These are phyloP conservation scores for Nylanderia fulva DNA, from an alignment of 1,140 invertebrate genomes.

Conservation along the genomic window DNA sequence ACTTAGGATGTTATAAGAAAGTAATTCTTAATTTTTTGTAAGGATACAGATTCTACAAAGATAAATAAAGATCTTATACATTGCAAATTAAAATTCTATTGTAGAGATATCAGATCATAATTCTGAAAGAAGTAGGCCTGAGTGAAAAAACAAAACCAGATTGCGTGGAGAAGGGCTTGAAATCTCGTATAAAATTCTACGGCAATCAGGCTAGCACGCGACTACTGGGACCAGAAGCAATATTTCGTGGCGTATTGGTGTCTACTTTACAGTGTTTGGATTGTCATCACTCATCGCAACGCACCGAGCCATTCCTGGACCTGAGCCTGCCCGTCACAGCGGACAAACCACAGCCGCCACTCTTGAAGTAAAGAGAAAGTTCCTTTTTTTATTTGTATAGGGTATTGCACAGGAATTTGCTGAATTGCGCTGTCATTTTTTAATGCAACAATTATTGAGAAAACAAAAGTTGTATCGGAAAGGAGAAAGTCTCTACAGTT, in stretches of 20 bases:
- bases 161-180: slow-evolving; percentile 90
- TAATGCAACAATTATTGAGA: too few species aligned
- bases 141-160: slow-evolving; percentile 89
- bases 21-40: not conserved
- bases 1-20: too few species aligned
- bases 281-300: slow-evolving; percentile 93
- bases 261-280: slow-evolving; percentile 96
- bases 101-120: slow-evolving; percentile 91
- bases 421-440: too few species aligned
- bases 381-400: not conserved
- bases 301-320: slow-evolving; percentile 97
- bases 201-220: slow-evolving; percentile 93
- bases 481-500: too few species aligned
- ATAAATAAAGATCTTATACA: slow-evolving; percentile 9
- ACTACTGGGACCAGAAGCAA: slow-evolving; percentile 91
- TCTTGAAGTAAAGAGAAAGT: slow-evolving; percentile 76
- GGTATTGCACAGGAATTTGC: too few species aligned
- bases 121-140: slow-evolving; percentile 90
- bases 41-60: not conserved
- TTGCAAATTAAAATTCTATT: slow-evolving; percentile 73
- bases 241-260: slow-evolving; percentile 95
- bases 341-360: slow-evolving; percentile 89
- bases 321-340: slow-evolving; percentile 95
- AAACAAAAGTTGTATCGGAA: too few species aligned
- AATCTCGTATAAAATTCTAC: slow-evolving; percentile 92